phyloP scores from a whole-genome alignment of 2,113 vertebrate genomes.

The Hemicordylus capensis region DNA sequence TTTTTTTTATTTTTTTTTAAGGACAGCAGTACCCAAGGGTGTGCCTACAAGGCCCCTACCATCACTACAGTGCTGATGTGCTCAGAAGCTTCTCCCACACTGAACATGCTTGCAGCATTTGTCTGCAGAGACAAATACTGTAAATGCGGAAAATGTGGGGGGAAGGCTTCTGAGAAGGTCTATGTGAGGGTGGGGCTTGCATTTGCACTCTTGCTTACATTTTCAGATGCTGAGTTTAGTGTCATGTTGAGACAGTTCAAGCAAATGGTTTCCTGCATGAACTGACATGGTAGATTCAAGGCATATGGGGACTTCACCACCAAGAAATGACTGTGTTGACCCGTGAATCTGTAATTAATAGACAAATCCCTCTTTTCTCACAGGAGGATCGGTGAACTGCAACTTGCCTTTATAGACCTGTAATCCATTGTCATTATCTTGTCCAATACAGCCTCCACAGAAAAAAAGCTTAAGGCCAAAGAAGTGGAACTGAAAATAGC shows the following conservation, averaged over 20 bases:
- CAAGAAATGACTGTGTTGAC: neutral
- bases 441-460: constrained; percentile 21
- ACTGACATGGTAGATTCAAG: neutral
- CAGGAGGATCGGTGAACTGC: neutral
- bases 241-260: neutral
- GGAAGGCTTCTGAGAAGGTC: no score
- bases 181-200: no score
- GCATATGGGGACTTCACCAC: neutral
- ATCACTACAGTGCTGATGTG: no score
- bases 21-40: no score
- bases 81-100: no score
- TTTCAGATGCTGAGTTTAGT: neutral
- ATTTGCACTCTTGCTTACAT: neutral
- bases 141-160: no score
- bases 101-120: no score
- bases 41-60: no score
- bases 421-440: neutral
- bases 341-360: neutral
- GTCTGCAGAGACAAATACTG: no score
- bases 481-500: neutral
- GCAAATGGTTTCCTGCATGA: neutral
- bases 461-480: constrained; percentile 44
- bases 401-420: neutral
- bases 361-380: neutral
- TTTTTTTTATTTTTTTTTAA: no score